Conservation (phyloP, 2,113 vertebrate genomes). For the Damaliscus lunatus region DNA sequence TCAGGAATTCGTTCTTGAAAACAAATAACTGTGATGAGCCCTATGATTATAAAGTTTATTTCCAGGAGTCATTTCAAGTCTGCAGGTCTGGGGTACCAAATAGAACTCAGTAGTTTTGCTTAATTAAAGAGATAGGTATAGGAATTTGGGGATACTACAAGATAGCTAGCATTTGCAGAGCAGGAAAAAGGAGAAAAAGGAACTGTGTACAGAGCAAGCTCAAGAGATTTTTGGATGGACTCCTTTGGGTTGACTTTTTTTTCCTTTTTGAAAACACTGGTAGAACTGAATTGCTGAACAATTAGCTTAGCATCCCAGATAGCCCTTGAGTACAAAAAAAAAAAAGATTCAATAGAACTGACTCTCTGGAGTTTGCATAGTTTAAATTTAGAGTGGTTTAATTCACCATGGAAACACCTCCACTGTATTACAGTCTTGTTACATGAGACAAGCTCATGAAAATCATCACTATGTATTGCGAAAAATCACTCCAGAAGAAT, state of each 20-base stretch:
- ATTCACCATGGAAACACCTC: background rate
- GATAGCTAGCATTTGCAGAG: background rate
- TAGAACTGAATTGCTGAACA: background rate
- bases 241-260: background rate
- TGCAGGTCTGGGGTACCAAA: background rate
- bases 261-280: background rate
- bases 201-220: background rate
- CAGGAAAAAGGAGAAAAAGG: background rate
- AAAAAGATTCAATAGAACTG: background rate
- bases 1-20: background rate
- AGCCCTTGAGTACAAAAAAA: background rate
- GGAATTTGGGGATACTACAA: background rate
- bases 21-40: background rate
- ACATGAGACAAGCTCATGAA: background rate
- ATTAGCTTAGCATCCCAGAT: background rate
- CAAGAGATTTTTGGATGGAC: background rate
- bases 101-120: background rate
- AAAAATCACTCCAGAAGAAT: background rate
- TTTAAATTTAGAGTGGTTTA: background rate
- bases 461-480: background rate
- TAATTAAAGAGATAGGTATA: background rate
- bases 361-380: background rate
- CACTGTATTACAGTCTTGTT: background rate
- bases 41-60: background rate
- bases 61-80: background rate